Conservation (phyloP, 2,113 vertebrate species). For the Benitochromis conjunctus region DNA sequence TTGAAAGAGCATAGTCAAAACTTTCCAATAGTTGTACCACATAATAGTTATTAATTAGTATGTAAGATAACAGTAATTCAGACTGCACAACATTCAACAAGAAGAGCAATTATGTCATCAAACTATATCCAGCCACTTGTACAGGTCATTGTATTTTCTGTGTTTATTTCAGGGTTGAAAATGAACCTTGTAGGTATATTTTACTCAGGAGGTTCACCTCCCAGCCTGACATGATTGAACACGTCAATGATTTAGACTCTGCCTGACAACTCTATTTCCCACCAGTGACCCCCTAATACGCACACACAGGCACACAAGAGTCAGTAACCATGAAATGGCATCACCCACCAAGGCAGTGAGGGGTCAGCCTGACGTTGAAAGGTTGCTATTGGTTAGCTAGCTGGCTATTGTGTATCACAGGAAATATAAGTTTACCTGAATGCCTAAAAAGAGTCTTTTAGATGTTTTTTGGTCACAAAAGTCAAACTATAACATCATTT, state of each 20-base stretch:
- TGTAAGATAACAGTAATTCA: not conserved
- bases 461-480: not conserved
- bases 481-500: fast-evolving
- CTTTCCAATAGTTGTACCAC: not conserved
- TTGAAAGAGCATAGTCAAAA: not conserved
- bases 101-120: not conserved
- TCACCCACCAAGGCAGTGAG: slow-evolving; percentile 59
- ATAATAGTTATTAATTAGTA: not conserved
- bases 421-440: not conserved
- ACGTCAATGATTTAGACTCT: slow-evolving; percentile 32
- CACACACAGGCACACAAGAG: slow-evolving; percentile 12
- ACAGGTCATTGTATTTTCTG: fast-evolving
- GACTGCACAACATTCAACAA: not conserved
- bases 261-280: slow-evolving; percentile 55
- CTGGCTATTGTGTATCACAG: not conserved
- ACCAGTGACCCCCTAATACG: slow-evolving; percentile 38
- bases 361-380: slow-evolving; percentile 57
- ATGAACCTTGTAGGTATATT: not conserved
- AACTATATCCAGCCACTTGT: not conserved
- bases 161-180: not conserved
- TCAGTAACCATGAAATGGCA: slow-evolving; percentile 43
- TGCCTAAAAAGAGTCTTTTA: not conserved
- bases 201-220: not conserved
- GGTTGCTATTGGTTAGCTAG: slow-evolving; percentile 70
- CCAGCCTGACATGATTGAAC: not conserved